Evolutionary conservation across 2,888 invertebrate genomes (phyloP), one percentile per base, ranked within the genome.

Genomic region (Molorchus minor): DNA sequence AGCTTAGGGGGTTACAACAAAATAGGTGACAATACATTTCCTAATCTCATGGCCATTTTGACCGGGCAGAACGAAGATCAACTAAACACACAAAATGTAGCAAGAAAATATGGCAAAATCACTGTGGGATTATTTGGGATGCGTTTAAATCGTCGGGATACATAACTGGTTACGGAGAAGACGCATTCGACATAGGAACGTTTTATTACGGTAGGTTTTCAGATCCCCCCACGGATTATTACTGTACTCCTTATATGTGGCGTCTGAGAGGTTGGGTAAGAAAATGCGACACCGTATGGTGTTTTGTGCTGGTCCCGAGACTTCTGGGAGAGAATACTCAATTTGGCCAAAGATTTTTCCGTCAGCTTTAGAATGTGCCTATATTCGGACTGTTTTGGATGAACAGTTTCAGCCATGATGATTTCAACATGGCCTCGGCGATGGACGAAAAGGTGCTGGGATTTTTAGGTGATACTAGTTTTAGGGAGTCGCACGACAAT

Each of bases 21-120:
- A 86, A 86, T 92, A 65, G 94, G 88, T 1, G 95, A 95, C 74
- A 96, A 96, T 73, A 95, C 95, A 0, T 93, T 92, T 73, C 94
- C 96, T 0, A 97, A 96, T 79, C 77, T 96, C 44, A 90, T 95
- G 86, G 92, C 94, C 0, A 83, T 91, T 40, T 82, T 92, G 8
- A 88, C 91, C 0, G 96, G 95, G 0, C 1, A 84, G 84, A 64
- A 75, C 77, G n/a, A 47, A 45, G 35, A 44, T 0, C 73, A 82
- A 20, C 79, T 86, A 10, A 79, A 84, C 25, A 84, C 25, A 69
- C 77, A 1, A 75, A 81, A 44, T 84, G 85, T 65, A 77, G 81
- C 19, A 83, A 84, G n/a, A 83, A 59, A 56, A 72, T 79, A 47
- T 83, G 84, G 75, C 85, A 89, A 49, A 92, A 94, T 71, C 83